Evolutionary conservation across 1,140 invertebrate genomes (phyloP), one percentile per base, ranked within the genome.

Genomic region (Portunus trituberculatus): DNA sequence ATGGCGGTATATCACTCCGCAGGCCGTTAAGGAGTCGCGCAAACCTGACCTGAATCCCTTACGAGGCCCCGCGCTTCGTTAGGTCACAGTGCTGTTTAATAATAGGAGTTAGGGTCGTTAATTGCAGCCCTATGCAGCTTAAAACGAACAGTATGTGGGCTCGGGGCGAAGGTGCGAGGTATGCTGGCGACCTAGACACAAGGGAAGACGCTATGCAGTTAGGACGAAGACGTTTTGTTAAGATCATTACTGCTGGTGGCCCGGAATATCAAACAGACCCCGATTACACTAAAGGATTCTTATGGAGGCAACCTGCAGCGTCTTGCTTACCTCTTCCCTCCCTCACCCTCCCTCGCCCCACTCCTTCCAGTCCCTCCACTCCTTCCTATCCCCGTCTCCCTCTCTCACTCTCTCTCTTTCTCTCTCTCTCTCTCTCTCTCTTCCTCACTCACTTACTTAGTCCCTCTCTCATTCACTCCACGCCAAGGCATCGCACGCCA

Each of bases 221-320:
- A 32, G 12, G 89, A 94, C 94, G 88, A n/a, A 91, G 94, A 94
- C 94, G 94, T 94, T 94, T 94, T 94, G 94, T 94, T 91, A 94
- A 94, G 94, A 91, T 94, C 94, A 94, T 94, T 94, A 94, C 88
- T 10, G 46, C 76, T 82, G 32, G 32, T 91, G 48, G 76, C 14
- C 45, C 31, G 89, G 94, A 91, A 94, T 94, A 91, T 91, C 90
- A 94, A 94, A 76, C 28, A 91, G 94, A 29, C 48, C 31, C 76
- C 89, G 86, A 84, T 91, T 91, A 84, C 91, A 12, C 67, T 84
- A 25, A 82, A 82, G 67, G 91, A 31, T 28, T 82, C 10, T 25
- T 84, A n/a, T 16, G 31, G 14, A 10, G 28, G 28, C 29, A 59
- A 20, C n/a, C 92, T 86, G 46, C 28, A 52, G 83, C 29, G 45